Conservation (phyloP, 2,113 vertebrate species). For the Hymenochirus boettgeri region DNA sequence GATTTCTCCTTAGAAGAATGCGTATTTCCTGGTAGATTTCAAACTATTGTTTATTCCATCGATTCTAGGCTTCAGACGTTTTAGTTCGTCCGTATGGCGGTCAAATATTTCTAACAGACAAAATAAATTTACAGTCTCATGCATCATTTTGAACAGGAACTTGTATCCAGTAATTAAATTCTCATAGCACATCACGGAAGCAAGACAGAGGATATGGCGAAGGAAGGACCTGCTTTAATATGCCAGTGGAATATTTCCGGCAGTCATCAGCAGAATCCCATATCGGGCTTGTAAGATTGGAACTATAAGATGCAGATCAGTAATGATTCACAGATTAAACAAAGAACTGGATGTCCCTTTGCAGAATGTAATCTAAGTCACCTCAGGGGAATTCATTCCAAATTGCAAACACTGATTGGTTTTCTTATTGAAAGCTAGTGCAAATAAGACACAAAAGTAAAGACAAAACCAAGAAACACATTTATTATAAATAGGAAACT, state of each 20-base stretch:
- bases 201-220: conserved; percentile 56
- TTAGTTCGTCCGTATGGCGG: too few relatives aligned
- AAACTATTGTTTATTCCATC: too few relatives aligned
- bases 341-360: background rate
- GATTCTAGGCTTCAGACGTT: too few relatives aligned
- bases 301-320: conserved; percentile 51
- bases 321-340: conserved; percentile 23
- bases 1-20: too few relatives aligned
- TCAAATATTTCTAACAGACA: too few relatives aligned
- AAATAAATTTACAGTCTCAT: conserved; percentile 39
- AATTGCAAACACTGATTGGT: background rate
- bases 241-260: conserved; percentile 54
- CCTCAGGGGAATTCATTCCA: background rate
- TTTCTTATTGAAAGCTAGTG: background rate
- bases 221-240: conserved; percentile 45
- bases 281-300: conserved; percentile 48
- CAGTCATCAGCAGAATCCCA: conserved; percentile 53
- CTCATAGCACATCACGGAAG: conserved; percentile 49
- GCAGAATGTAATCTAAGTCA: background rate
- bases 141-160: conserved; percentile 48
- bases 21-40: too few relatives aligned
- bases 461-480: background rate
- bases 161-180: conserved; percentile 56
- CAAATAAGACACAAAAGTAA: background rate
- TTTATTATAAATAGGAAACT: too few relatives aligned